phyloP scores from a whole-genome alignment of 2,888 invertebrate species.

The Petrophora chlorosata region DNA sequence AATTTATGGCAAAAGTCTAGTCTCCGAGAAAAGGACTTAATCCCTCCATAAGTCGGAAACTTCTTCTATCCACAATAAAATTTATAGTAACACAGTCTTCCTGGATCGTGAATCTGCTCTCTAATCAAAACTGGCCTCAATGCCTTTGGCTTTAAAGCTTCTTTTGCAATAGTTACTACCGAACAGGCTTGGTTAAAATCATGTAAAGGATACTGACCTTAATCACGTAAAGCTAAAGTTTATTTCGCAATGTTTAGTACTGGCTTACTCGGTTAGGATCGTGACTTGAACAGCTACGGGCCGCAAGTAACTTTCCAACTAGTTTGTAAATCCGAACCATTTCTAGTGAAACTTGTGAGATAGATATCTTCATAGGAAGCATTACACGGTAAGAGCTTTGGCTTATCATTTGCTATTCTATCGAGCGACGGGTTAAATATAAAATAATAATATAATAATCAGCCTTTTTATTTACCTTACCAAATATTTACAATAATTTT shows the following conservation, averaged over 20 bases:
- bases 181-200: no score
- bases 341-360: slow-evolving; percentile 53
- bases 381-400: slow-evolving; percentile 18
- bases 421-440: no score
- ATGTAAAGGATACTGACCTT: no score
- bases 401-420: no score
- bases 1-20: slow-evolving; percentile 8
- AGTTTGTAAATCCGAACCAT: slow-evolving; percentile 66
- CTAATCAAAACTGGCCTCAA: slow-evolving; percentile 19
- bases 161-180: slow-evolving; percentile 13
- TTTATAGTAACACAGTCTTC: slow-evolving; percentile 33
- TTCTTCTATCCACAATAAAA: slow-evolving; percentile 23
- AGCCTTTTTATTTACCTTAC: no score
- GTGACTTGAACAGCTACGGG: slow-evolving; percentile 51
- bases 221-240: neutral
- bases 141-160: slow-evolving; percentile 16
- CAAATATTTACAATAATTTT: no score
- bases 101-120: slow-evolving; percentile 12
- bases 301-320: slow-evolving; percentile 68
- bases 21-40: slow-evolving; percentile 14
- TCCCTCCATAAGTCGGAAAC: slow-evolving; percentile 22
- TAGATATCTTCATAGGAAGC: slow-evolving; percentile 41
- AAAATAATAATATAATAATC: no score
- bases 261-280: slow-evolving; percentile 33
- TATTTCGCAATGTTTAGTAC: slow-evolving; percentile 9